A percentile compares a stretch with the other conserved stretches of the same genome.
These are phyloP conservation scores for Furnarius figulus DNA, from an alignment of 2,113 vertebrate species.

Conservation along the genomic window DNA sequence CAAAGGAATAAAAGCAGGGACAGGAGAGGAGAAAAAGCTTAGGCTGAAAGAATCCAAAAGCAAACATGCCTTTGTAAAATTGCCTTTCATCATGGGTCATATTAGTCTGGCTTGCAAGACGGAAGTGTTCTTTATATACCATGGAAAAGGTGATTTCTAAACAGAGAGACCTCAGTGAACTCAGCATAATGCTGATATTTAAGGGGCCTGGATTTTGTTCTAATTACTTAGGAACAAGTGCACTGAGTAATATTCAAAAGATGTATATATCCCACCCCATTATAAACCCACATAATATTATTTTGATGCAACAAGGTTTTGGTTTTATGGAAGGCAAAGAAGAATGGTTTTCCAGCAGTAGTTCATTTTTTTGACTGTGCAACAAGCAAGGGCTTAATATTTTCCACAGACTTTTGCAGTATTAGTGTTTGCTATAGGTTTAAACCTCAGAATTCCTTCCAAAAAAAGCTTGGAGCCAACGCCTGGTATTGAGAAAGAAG, in stretches of 20 bases:
- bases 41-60: background rate
- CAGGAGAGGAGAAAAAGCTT: background rate
- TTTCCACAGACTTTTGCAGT: background rate
- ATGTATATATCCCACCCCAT: accelerated
- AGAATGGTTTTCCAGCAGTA: background rate
- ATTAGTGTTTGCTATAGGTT: no score
- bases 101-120: background rate
- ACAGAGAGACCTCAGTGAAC: background rate
- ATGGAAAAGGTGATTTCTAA: background rate
- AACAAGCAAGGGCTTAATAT: background rate
- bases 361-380: background rate
- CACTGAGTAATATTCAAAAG: background rate
- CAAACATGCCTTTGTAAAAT: background rate
- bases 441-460: no score
- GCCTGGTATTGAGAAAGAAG: no score
- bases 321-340: background rate
- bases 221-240: background rate
- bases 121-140: accelerated
- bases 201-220: background rate
- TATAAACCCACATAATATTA: background rate
- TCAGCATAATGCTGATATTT: background rate
- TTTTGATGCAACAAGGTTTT: background rate
- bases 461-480: no score
- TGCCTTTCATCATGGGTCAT: background rate
- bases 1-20: background rate